Percentiles rank a stretch among this genome's conserved stretches.
Conservation (phyloP, 53 echinoderm and acorn worm species). For the Arbacia lixula region DNA sequence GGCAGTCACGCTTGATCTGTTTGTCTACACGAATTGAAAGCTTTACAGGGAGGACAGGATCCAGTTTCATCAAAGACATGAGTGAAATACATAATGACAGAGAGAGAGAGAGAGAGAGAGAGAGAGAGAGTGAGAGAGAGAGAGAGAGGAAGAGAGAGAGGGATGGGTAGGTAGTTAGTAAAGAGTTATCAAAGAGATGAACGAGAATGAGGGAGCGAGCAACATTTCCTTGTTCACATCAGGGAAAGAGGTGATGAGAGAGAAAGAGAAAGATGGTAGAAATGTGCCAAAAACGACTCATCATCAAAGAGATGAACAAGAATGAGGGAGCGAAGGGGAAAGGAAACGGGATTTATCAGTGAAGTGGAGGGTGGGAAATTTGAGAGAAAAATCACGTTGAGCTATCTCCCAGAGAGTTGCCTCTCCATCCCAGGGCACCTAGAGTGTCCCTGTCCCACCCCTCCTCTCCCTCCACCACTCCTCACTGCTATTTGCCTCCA, state of each 20-base stretch:
- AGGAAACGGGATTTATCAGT: conserved; percentile 11
- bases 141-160: neutral
- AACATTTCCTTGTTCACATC: no score
- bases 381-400: conserved; percentile 23
- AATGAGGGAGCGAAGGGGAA: neutral
- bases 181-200: neutral
- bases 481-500: neutral
- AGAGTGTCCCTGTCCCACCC: no score
- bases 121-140: neutral
- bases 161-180: neutral
- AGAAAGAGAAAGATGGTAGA: no score
- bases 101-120: neutral
- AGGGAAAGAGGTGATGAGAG: neutral
- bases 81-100: neutral
- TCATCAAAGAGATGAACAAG: neutral
- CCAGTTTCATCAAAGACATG: no score
- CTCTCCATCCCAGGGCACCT: no score
- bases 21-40: no score
- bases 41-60: no score
- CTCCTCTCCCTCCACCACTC: neutral
- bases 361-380: conserved; percentile 3
- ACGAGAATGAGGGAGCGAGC: neutral
- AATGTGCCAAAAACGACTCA: no score
- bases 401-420: neutral
- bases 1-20: no score